phyloP scores from a whole-genome alignment of 2,797 vertebrate genomes.

The Ispidina picta region DNA sequence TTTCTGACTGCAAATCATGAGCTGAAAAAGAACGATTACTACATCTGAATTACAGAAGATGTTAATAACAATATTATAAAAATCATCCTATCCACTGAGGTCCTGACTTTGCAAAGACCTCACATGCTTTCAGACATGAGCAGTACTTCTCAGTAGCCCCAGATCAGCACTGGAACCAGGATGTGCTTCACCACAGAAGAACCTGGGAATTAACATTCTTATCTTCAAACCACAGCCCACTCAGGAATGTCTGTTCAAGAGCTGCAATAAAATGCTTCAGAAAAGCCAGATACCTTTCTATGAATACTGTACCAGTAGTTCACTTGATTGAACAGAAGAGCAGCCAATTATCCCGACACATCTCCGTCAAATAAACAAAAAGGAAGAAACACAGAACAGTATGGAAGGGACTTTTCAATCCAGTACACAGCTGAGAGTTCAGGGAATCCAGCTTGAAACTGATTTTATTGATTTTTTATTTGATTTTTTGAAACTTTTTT shows the following conservation, averaged over 20 bases:
- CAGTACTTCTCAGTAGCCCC: background rate
- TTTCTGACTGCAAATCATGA: background rate
- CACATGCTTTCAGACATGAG: background rate
- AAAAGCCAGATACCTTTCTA: conserved; percentile 18
- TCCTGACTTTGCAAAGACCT: background rate
- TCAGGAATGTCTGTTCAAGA: conserved; percentile 25
- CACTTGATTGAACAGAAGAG: background rate
- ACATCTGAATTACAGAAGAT: background rate
- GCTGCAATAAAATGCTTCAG: conserved; percentile 31
- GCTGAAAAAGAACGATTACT: background rate
- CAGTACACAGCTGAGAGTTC: background rate
- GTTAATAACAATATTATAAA: background rate
- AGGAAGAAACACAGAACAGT: background rate
- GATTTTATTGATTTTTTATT: too few species aligned
- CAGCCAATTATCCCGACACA: background rate
- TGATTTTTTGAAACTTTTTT: background rate
- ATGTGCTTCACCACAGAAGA: background rate
- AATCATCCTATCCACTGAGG: background rate
- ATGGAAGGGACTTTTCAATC: background rate
- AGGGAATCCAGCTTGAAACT: background rate
- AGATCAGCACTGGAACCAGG: background rate
- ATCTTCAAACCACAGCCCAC: conserved; percentile 30
- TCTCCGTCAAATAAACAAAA: background rate
- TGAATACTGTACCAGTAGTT: background rate
- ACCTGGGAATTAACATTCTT: conserved; percentile 37